Base-by-base conservation (phyloP, 2,113 vertebrate species). In the Odontophorus gujanensis region DNA sequence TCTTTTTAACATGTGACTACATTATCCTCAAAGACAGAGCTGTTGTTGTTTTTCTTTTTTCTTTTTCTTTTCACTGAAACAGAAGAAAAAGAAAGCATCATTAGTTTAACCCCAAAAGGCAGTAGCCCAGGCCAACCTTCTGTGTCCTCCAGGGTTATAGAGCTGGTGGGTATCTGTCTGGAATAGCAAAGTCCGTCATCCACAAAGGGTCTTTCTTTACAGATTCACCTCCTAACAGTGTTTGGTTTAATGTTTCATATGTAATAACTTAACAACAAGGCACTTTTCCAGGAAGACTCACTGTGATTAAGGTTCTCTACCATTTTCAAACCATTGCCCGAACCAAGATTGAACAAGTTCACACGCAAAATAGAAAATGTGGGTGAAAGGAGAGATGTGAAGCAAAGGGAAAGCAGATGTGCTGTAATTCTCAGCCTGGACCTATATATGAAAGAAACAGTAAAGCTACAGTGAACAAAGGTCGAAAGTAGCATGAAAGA, bases 211-310 rank as follows among this genome's bases (percentile, higher is more conserved):
- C 57, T 40, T 59, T 40, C 45, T 57, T 26, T 62, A 55, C 30
- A 91, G 53, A 38, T 66, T 87, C 30, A 66, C 21, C 26, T 92
- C 30, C 28, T 53, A 3, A 36, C 20, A 67, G 50, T 14, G 15
- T 50, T 73, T 20, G 7, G 19, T 43, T 65, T 68, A 65, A 63
- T 17, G 21, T 38, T 90, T 86, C 32, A 3, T n/a, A 30, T 5
- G 15, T 8, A 47, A 65, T 62, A n/a, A 3, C 0, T 0, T 20
- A 84, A 58, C 8, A 47, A 38, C 67, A 81, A n/a, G 40, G 61
- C 5, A 20, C 24, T 77, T 58, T 61, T 25, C 28, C 28, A 76
- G 76, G 61, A 26, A 73, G 15, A 57, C 76, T 69, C 20, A n/a
- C 20, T 51, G 7, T 73, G 45, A 69, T 77, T 76, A 15, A 68